Evolutionary conservation across 2,888 invertebrate genomes (phyloP).

Genomic region (Pterobdella sp.): DNA sequence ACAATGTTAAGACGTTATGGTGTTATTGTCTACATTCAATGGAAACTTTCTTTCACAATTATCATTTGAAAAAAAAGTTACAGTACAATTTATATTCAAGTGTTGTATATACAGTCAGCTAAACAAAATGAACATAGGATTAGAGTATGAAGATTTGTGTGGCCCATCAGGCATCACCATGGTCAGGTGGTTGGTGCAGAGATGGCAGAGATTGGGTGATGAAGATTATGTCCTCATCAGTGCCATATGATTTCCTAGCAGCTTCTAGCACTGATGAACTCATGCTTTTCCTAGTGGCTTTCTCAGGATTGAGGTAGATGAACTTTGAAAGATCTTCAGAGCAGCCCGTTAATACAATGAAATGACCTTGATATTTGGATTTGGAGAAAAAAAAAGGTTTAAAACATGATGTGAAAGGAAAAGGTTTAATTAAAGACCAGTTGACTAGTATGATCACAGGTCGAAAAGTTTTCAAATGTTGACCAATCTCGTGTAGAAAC

Average conservation of each 20-base stretch:
- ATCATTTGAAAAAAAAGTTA: no score
- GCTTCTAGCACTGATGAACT: not conserved
- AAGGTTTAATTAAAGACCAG: no score
- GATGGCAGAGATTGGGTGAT: conserved; percentile 1
- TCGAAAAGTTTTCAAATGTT: not conserved
- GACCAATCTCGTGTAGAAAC: not conserved
- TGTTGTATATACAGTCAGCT: no score
- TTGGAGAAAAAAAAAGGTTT: not conserved
- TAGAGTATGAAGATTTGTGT: no score
- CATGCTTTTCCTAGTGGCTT: not conserved
- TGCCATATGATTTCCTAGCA: conserved; percentile 3
- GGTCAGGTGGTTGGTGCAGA: no score
- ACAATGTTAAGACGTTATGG: no score
- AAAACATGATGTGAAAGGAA: not conserved
- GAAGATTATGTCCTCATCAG: conserved; percentile 5
- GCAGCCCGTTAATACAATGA: not conserved
- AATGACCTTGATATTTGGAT: not conserved
- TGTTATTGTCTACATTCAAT: no score
- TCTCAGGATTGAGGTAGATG: conserved; percentile 5
- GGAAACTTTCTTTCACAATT: no score
- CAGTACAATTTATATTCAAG: no score
- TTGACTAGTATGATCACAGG: not conserved
- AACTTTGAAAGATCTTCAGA: not conserved
- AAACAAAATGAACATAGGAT: no score
- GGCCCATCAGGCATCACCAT: no score